These are phyloP conservation scores for Drosophila pachea DNA, from an alignment of 1,140 invertebrate species.

Conservation along the genomic window DNA sequence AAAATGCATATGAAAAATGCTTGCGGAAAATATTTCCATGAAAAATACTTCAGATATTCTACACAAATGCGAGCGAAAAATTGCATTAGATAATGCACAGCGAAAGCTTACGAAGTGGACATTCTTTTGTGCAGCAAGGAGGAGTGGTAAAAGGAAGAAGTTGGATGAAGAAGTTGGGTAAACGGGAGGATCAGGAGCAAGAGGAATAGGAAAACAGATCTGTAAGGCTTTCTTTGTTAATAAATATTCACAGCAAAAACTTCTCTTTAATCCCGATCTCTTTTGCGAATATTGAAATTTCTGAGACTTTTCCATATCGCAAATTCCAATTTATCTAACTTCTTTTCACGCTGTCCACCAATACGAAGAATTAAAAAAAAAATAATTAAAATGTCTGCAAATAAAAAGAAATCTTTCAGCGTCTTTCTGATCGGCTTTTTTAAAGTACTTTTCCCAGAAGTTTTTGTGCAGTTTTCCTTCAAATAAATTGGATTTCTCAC, in stretches of 20 bases:
- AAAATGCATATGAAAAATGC: conserved; percentile 25
- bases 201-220: too few species aligned
- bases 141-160: too few species aligned
- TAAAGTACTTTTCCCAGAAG: conserved; percentile 11
- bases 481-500: conserved; percentile 18
- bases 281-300: too few species aligned
- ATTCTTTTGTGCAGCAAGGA: too few species aligned
- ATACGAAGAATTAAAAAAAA: too few species aligned
- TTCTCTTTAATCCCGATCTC: too few species aligned
- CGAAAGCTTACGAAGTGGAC: not conserved
- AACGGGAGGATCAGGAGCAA: not conserved
- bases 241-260: not conserved
- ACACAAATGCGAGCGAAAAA: not conserved
- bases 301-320: not conserved
- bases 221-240: not conserved
- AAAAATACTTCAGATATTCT: not conserved
- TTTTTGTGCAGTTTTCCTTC: not conserved
- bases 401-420: too few species aligned
- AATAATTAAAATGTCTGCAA: not conserved
- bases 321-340: too few species aligned
- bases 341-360: too few species aligned
- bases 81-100: not conserved
- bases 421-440: too few species aligned
- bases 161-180: too few species aligned
- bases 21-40: conserved; percentile 1